These are phyloP conservation scores for Panopea generosa DNA, from an alignment of 2,888 invertebrate genomes.

Conservation along the genomic window DNA sequence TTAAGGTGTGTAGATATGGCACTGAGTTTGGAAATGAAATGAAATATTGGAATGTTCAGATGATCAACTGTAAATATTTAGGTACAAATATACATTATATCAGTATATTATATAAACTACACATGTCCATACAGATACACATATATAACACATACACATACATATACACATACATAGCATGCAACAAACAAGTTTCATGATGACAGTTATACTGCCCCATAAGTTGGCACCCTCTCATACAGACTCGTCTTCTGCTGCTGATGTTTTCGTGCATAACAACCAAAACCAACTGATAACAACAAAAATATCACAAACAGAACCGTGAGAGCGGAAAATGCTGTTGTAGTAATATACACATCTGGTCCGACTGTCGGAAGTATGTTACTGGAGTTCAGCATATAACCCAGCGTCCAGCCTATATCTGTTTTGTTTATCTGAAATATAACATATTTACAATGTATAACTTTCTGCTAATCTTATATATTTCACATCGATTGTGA, in stretches of 20 bases:
- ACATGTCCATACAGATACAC: too few species aligned
- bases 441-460: too few species aligned
- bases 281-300: slow-evolving; percentile 73
- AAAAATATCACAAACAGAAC: slow-evolving; percentile 78
- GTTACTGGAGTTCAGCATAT: slow-evolving; percentile 86
- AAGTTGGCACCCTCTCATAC: slow-evolving; percentile 60
- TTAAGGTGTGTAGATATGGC: too few species aligned
- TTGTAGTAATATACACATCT: slow-evolving; percentile 48
- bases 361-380: slow-evolving; percentile 78
- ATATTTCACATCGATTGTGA: too few species aligned
- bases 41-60: too few species aligned
- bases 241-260: slow-evolving; percentile 47
- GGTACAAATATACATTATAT: too few species aligned
- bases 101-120: too few species aligned
- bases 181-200: neutral
- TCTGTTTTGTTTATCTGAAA: slow-evolving; percentile 83
- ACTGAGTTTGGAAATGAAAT: too few species aligned
- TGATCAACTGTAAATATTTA: too few species aligned
- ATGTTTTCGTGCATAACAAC: slow-evolving; percentile 67
- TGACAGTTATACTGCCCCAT: slow-evolving; percentile 65
- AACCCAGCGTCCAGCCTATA: slow-evolving; percentile 86
- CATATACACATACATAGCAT: too few species aligned
- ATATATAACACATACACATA: too few species aligned
- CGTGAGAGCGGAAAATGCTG: slow-evolving; percentile 72
- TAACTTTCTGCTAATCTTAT: too few species aligned